Conservation (phyloP, 1,140 invertebrate species). For the Scylla paramamosain region DNA sequence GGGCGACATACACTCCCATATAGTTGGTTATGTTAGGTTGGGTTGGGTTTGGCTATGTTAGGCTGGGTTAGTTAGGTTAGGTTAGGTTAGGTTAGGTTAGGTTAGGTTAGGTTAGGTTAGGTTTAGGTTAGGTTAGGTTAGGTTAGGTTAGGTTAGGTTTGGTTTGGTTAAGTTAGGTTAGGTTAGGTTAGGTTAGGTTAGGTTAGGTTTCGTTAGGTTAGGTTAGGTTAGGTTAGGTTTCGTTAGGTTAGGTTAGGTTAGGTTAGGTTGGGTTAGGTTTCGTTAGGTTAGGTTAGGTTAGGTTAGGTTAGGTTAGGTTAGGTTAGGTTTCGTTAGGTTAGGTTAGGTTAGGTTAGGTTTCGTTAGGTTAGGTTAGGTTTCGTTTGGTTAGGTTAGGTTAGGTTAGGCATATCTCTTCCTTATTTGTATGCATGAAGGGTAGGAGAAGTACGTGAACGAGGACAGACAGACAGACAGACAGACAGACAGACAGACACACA, state of each 20-base stretch:
- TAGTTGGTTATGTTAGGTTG: background rate
- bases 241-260: background rate
- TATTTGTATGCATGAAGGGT: no score
- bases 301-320: background rate
- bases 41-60: background rate
- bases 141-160: background rate
- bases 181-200: background rate
- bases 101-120: slow-evolving; percentile 25
- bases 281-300: background rate
- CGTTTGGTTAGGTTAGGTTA: slow-evolving; percentile 3
- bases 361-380: slow-evolving; percentile 3
- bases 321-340: background rate
- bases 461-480: slow-evolving; percentile 12
- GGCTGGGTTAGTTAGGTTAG: slow-evolving; percentile 16
- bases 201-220: background rate
- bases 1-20: background rate
- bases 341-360: slow-evolving; percentile 22
- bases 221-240: slow-evolving; percentile 14
- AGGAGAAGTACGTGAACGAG: background rate
- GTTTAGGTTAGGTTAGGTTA: slow-evolving; percentile 14
- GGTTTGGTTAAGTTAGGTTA: background rate
- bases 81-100: slow-evolving; percentile 30
- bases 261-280: background rate
- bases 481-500: background rate
- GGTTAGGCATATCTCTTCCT: background rate